Conservation (phyloP, 2,888 invertebrate genomes). For the Ariolimax columbianus region DNA sequence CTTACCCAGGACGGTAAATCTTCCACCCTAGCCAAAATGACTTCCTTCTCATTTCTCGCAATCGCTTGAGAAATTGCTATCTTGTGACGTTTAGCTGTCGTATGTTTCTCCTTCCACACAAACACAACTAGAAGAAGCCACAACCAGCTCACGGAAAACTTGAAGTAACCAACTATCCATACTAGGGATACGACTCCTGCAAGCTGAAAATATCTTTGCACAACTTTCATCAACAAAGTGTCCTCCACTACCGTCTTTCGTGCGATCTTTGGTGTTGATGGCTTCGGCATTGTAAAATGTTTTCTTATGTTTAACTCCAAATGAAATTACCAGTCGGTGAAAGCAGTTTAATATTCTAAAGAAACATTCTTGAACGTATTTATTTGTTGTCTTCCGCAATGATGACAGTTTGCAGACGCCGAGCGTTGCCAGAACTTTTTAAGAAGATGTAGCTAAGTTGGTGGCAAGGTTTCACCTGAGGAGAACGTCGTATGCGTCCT, state of each 20-base stretch:
- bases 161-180: constrained; percentile 76
- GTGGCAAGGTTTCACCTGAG: not conserved
- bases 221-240: constrained; percentile 67
- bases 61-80: constrained; percentile 83
- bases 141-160: constrained; percentile 91
- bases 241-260: constrained; percentile 65
- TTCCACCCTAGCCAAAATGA: constrained; percentile 90
- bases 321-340: not conserved
- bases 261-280: constrained; percentile 50
- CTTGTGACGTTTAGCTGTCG: constrained; percentile 86
- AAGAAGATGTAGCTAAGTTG: constrained; percentile 3
- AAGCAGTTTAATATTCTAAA: not conserved
- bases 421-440: not conserved
- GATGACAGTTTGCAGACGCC: not conserved
- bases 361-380: not conserved
- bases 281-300: constrained; percentile 41
- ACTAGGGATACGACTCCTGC: constrained; percentile 72
- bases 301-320: not conserved
- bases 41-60: constrained; percentile 87
- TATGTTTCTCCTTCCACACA: constrained; percentile 81
- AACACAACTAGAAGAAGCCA: constrained; percentile 88
- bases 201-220: constrained; percentile 74
- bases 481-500: not conserved
- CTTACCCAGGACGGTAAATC: constrained; percentile 96
- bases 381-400: not conserved